These are phyloP conservation scores for Sphyrna mokarran DNA, from an alignment of 2,113 vertebrate species.

Conservation along the genomic window DNA sequence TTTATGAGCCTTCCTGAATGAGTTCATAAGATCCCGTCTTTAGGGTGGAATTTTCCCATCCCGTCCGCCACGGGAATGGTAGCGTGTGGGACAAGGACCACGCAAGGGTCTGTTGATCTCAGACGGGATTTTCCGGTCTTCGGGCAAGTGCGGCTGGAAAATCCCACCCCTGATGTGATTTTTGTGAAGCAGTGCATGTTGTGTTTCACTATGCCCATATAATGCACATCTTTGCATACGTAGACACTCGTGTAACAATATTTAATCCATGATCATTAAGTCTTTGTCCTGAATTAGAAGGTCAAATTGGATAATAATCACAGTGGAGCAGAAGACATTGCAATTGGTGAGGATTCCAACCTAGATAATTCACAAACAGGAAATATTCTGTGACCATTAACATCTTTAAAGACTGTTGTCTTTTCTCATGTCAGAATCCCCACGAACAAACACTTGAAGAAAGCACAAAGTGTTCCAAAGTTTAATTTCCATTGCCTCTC, in stretches of 20 bases:
- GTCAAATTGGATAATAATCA: background rate
- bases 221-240: background rate
- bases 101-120: too few relatives aligned
- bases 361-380: background rate
- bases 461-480: background rate
- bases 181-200: background rate
- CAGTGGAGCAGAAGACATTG: background rate
- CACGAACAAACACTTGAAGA: background rate
- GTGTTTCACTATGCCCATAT: too few relatives aligned
- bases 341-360: background rate
- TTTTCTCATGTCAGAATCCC: background rate
- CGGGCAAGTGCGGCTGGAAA: too few relatives aligned
- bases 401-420: background rate
- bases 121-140: too few relatives aligned
- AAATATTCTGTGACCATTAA: background rate
- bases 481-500: background rate
- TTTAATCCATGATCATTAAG: background rate
- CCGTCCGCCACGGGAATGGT: too few relatives aligned
- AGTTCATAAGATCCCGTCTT: too few relatives aligned
- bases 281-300: background rate
- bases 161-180: too few relatives aligned
- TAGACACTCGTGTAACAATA: background rate
- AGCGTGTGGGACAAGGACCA: too few relatives aligned
- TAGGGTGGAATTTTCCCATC: too few relatives aligned
- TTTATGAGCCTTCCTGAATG: too few relatives aligned